These are phyloP conservation scores for Volucella inflata DNA, from an alignment of 2,888 invertebrate genomes.

Conservation along the genomic window DNA sequence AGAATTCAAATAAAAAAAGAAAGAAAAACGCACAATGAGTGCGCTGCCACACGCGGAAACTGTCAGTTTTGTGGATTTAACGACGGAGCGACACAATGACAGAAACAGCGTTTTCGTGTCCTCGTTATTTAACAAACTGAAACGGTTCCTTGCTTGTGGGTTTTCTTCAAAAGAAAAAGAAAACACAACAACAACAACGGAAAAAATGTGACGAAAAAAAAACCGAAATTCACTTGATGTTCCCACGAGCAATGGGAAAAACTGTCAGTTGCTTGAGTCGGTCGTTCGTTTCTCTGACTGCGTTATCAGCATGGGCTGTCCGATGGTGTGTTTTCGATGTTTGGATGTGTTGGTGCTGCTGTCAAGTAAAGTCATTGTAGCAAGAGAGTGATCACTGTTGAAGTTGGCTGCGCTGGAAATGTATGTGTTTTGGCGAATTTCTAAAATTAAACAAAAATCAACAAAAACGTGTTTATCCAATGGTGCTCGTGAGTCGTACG, in stretches of 20 bases:
- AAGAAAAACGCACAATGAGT: constrained; percentile 71
- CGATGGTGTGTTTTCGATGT: constrained; percentile 13
- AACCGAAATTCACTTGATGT: constrained; percentile 37
- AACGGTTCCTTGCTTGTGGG: constrained; percentile 42
- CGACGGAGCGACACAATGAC: constrained; percentile 17
- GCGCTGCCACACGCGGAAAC: constrained; percentile 70
- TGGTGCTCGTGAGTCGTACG: no score
- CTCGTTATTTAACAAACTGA: constrained; percentile 62
- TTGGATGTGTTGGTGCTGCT: not conserved
- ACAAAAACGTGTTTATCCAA: not conserved
- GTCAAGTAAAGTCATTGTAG: constrained; percentile 57
- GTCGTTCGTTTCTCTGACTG: constrained; percentile 9
- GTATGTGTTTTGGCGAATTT: constrained; percentile 20
- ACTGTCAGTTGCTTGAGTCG: constrained; percentile 34
- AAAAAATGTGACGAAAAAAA: constrained; percentile 19
- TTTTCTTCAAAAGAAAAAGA: constrained; percentile 28
- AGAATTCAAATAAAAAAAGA: constrained; percentile 35
- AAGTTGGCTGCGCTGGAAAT: not conserved
- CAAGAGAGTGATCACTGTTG: constrained; percentile 21
- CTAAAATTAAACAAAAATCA: not conserved
- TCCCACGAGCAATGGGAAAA: not conserved
- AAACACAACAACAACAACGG: constrained; percentile 28
- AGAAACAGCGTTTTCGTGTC: constrained; percentile 49
- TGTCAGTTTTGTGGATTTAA: constrained; percentile 46
- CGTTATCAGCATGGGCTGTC: not conserved